Evolutionary conservation across 2,888 invertebrate species (phyloP).

Genomic region (Nineta flava): DNA sequence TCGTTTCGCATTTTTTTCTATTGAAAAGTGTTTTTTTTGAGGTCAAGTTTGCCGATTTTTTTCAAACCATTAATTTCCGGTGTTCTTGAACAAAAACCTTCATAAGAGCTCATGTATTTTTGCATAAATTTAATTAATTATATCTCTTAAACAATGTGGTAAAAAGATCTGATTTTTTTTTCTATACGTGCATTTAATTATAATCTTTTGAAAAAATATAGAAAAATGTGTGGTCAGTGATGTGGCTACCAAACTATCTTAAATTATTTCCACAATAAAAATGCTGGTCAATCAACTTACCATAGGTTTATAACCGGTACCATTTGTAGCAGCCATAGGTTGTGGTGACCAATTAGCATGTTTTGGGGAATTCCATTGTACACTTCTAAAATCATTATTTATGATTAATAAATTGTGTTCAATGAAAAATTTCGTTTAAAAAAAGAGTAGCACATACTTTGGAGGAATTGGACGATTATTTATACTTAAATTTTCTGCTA

Average conservation of each 20-base stretch:
- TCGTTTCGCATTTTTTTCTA: no score
- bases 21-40: no score
- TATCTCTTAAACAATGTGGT: no score
- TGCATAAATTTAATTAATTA: no score
- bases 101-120: no score
- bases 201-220: slow-evolving; percentile 20
- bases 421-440: background rate
- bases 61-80: no score
- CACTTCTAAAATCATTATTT: slow-evolving; percentile 42
- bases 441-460: slow-evolving; percentile 41
- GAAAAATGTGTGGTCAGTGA: background rate
- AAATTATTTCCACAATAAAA: background rate
- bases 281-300: slow-evolving; percentile 32
- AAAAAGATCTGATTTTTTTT: no score
- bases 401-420: background rate
- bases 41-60: no score
- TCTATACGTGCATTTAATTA: no score
- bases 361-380: slow-evolving; percentile 85
- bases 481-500: slow-evolving; percentile 85
- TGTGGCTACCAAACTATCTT: background rate
- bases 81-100: no score
- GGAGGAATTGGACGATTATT: slow-evolving; percentile 51
- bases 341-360: slow-evolving; percentile 74
- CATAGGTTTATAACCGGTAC: slow-evolving; percentile 78
- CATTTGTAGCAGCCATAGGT: slow-evolving; percentile 78